Evolutionary conservation across 2,113 vertebrate genomes (phyloP).

Genomic region (Lophochroa leadbeateri): DNA sequence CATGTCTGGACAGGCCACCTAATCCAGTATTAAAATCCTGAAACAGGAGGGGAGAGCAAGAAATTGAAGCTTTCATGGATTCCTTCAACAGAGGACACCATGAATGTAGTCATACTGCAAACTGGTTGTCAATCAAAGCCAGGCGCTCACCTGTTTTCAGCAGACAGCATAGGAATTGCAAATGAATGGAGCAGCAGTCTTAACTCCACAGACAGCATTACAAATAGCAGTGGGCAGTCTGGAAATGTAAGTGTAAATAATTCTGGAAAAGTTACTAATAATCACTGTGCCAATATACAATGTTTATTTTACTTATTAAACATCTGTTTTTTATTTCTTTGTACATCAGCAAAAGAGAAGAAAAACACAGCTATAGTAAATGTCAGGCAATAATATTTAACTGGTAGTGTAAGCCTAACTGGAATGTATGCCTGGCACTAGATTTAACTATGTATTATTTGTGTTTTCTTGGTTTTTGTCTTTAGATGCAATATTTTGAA

Average conservation of each 20-base stretch:
- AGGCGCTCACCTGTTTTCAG: constrained; percentile 75
- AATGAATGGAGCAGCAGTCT: constrained; percentile 83
- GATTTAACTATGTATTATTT: neutral
- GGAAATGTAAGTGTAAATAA: constrained; percentile 79
- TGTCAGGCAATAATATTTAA: neutral
- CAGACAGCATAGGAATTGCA: constrained; percentile 76
- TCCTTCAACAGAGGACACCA: too few species aligned
- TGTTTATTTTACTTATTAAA: constrained; percentile 24
- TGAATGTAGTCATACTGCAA: constrained; percentile 80
- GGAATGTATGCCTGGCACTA: neutral
- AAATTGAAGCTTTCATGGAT: too few species aligned
- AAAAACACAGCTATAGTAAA: neutral
- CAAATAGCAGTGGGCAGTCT: constrained; percentile 78
- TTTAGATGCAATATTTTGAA: neutral
- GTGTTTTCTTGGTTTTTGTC: neutral
- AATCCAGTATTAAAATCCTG: too few species aligned
- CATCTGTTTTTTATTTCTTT: neutral
- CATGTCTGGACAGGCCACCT: too few species aligned
- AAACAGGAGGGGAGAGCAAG: too few species aligned
- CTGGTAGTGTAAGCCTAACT: neutral
- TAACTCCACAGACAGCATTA: constrained; percentile 66
- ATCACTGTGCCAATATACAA: neutral
- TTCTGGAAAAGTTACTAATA: constrained; percentile 6
- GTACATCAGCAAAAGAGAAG: neutral
- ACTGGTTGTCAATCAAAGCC: constrained; percentile 76